Evolutionary conservation across 2,113 vertebrate species (phyloP).

Genomic region (Pipa parva): DNA sequence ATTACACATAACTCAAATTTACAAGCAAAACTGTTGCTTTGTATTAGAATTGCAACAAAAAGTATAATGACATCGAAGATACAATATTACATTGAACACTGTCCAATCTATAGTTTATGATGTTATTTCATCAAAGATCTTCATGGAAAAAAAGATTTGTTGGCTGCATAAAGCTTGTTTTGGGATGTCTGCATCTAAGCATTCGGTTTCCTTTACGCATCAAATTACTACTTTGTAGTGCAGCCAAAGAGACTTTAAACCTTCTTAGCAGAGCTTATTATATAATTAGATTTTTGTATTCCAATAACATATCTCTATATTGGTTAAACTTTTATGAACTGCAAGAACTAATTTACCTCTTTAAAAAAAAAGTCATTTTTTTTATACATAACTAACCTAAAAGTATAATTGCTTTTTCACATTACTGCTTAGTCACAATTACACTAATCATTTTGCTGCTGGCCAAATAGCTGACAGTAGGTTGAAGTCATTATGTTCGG

Average conservation of each 20-base stretch:
- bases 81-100: no score
- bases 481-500: slow-evolving; percentile 44
- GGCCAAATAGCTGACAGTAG: slow-evolving; percentile 43
- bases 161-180: no score
- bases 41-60: not conserved
- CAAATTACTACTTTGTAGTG: not conserved
- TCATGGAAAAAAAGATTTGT: no score
- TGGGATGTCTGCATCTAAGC: not conserved
- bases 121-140: no score
- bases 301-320: slow-evolving; percentile 21
- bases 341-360: slow-evolving; percentile 38
- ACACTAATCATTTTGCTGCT: slow-evolving; percentile 45
- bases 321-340: slow-evolving; percentile 42
- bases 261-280: slow-evolving; percentile 17
- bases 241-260: no score
- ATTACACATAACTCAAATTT: no score
- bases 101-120: no score
- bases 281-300: slow-evolving; percentile 23
- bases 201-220: not conserved
- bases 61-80: no score
- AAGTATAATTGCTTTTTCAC: slow-evolving; percentile 47
- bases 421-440: slow-evolving; percentile 47
- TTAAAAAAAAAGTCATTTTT: slow-evolving; percentile 28
- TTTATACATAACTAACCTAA: slow-evolving; percentile 45
- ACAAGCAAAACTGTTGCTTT: not conserved